Base-by-base conservation (phyloP, 2,888 invertebrate species). In the Sicus ferrugineus region DNA sequence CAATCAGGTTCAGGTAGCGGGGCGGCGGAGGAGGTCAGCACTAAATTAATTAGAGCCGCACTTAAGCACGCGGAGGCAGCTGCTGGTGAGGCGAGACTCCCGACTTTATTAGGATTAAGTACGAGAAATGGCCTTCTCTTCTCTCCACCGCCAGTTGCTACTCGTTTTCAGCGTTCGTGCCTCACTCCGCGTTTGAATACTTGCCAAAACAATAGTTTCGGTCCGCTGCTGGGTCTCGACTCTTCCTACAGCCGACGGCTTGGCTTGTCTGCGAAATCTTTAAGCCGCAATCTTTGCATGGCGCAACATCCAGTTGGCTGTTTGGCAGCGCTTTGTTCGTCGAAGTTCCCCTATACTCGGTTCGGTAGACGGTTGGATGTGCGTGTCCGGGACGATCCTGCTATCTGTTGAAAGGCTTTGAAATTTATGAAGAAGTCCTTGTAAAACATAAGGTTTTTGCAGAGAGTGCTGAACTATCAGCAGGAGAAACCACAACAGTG, bases 361-460 rank as follows among this genome's bases (percentile, higher is more conserved):
- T 9, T 28, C 28, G 30, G 30, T n/a, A 34, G 16, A 31, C 31
- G n/a, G 34, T 46, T 54, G 65, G 46, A 56, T 30, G n/a, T 54
- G 30, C 4, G n/a, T 50, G 34, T 67, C 34, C 34, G 26, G 19
- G 16, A 30, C 23, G 30, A 6, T 50, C 34, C 34, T 23, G 23
- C 30, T 26, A 46, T 30, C 58, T 54, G 30, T 46, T 56, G 52
- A 67, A 71, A 69, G 65, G 68, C 64, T 70, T 75, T 73, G 72
- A 73, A 79, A 80, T 80, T 81, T 80, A 80, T 81, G 80, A 80
- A 77, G 80, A 77, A 77, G 75, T 78, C 77, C 79, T 77, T 79
- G 76, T 74, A 76, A 77, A 80, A 78, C 80, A 80, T 79, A 80
- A 77, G 28, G 19, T 65, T 65, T 65, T 54, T 16, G 11, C n/a